phyloP scores from a whole-genome alignment of 2,113 vertebrate species.

The Platichthys stellatus region DNA sequence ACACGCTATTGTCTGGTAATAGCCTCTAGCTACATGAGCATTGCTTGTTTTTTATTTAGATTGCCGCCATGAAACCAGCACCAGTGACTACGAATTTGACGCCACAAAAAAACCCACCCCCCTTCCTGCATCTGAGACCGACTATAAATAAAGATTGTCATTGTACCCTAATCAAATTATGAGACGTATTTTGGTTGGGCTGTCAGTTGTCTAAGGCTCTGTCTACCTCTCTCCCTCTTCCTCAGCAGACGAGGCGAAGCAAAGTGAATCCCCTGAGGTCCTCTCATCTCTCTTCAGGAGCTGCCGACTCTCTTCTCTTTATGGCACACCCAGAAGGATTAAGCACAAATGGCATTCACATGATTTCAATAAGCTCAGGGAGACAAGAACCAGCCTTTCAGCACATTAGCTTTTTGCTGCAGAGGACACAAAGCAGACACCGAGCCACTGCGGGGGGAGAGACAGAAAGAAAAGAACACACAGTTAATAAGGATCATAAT shows the following conservation, averaged over 20 bases:
- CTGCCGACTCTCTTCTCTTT: constrained; percentile 79
- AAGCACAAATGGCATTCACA: constrained; percentile 83
- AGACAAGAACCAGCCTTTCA: constrained; percentile 82
- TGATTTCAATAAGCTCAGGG: constrained; percentile 80
- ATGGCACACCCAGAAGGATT: constrained; percentile 79
- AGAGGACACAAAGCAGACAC: constrained; percentile 80
- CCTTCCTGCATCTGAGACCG: constrained; percentile 67
- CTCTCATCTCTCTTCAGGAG: constrained; percentile 82
- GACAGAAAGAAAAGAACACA: constrained; percentile 48
- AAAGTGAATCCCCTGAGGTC: constrained; percentile 82
- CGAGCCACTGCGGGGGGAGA: constrained; percentile 49
- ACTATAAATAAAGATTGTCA: constrained; percentile 86
- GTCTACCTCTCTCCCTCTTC: constrained; percentile 60
- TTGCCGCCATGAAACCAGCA: constrained; percentile 56
- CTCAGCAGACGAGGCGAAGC: constrained; percentile 69
- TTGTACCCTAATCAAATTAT: constrained; percentile 85
- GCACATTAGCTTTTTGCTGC: constrained; percentile 80
- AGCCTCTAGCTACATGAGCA: constrained; percentile 69
- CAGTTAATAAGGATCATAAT: constrained; percentile 74
- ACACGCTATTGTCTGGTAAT: constrained; percentile 71
- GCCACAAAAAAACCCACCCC: constrained; percentile 44
- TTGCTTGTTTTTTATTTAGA: constrained; percentile 72
- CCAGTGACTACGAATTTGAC: constrained; percentile 71
- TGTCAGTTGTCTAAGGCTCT: constrained; percentile 78
- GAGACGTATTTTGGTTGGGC: constrained; percentile 77